phyloP scores from a whole-genome alignment of 2,113 vertebrate genomes.

The Neotragus pygmaeus region DNA sequence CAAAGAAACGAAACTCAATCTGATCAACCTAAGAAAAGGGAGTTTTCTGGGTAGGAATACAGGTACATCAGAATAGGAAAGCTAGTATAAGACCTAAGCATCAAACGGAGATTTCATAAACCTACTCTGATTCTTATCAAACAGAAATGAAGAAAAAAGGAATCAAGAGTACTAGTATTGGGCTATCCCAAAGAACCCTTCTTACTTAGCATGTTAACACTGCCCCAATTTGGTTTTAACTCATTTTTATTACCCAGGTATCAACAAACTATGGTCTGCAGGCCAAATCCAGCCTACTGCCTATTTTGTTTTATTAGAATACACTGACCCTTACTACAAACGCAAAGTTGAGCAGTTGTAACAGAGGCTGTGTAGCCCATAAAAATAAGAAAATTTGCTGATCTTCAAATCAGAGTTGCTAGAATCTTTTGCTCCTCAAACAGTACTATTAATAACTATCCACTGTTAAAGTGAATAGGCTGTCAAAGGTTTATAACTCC shows the following conservation, averaged over 20 bases:
- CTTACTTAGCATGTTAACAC: not conserved
- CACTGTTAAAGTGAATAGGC: not conserved
- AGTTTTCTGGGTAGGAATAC: not conserved
- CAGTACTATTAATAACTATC: not conserved
- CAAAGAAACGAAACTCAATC: not conserved
- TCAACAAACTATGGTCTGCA: not conserved
- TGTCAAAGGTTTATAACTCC: not conserved
- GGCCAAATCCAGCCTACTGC: not conserved
- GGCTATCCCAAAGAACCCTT: not conserved
- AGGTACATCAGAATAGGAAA: not conserved
- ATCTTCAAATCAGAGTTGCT: not conserved
- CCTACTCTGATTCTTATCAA: not conserved
- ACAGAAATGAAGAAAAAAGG: not conserved
- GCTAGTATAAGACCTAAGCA: not conserved
- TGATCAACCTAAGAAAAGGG: not conserved
- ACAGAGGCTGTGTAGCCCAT: not conserved
- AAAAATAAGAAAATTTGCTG: not conserved
- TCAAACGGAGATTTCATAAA: not conserved
- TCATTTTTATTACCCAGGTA: not conserved
- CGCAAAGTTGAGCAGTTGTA: not conserved
- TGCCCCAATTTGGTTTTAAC: not conserved
- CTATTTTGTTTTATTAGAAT: not conserved
- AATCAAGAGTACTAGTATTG: not conserved
- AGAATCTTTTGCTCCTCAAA: not conserved
- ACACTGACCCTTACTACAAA: not conserved